These are phyloP conservation scores for Capreolus pygargus DNA, from an alignment of 2,113 vertebrate genomes.

Conservation along the genomic window DNA sequence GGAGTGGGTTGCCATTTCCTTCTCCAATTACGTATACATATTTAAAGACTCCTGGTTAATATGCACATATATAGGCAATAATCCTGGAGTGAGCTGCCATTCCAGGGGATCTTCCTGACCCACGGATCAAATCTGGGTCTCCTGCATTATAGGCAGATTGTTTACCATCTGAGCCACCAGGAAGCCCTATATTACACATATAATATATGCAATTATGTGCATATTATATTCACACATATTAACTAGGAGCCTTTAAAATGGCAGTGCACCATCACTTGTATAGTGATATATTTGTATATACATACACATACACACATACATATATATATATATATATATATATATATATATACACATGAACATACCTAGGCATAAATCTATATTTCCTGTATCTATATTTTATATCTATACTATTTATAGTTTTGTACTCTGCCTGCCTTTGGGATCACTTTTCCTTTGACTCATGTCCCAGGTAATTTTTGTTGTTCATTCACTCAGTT, in stretches of 20 bases:
- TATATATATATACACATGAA: accelerated
- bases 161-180: background rate
- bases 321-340: background rate
- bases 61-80: background rate
- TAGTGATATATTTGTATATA: background rate
- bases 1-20: background rate
- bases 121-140: accelerated
- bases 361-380: background rate
- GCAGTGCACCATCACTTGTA: background rate
- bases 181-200: background rate
- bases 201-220: background rate
- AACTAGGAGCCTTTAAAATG: background rate
- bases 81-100: background rate
- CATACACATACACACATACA: background rate
- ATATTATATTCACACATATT: background rate
- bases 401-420: background rate
- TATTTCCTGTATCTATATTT: background rate
- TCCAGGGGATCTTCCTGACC: background rate
- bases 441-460: background rate
- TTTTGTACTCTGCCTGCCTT: background rate
- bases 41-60: background rate
- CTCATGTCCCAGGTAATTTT: background rate
- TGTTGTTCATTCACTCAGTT: background rate
- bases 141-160: background rate
- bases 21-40: background rate